Percentiles rank a stretch among this genome's conserved stretches.
Conservation (phyloP, 2,113 vertebrate genomes). For the Corydoras sp. region DNA sequence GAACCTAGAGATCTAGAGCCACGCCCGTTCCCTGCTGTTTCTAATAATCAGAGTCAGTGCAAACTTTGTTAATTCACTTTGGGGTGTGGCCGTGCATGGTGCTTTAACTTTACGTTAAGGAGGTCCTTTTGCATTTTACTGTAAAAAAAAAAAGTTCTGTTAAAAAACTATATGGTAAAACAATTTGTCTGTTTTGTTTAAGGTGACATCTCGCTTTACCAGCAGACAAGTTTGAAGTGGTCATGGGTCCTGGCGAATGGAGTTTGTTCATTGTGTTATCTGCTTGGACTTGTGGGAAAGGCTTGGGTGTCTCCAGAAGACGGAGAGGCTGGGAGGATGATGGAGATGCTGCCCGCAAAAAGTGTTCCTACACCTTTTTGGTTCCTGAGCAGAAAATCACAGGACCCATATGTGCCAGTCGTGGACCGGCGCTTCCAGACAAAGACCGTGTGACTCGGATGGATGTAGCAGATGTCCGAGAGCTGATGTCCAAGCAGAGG, state of each 20-base stretch:
- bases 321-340: constrained; percentile 66
- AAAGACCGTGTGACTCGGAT: constrained; percentile 84
- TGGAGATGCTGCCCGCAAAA: constrained; percentile 62
- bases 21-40: no score
- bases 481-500: constrained; percentile 85
- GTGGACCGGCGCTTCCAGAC: constrained; percentile 59
- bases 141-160: no score
- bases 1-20: no score
- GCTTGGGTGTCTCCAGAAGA: constrained; percentile 57
- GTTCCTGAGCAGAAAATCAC: constrained; percentile 96
- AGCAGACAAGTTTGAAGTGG: no score
- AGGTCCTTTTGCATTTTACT: no score
- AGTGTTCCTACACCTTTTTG: constrained; percentile 94
- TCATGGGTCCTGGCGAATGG: constrained; percentile 56
- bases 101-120: no score
- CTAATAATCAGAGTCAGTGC: no score
- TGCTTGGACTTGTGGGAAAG: constrained; percentile 49
- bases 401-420: constrained; percentile 90
- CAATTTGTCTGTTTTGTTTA: no score
- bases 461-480: constrained; percentile 86
- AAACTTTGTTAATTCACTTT: no score
- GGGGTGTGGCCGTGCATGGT: no score
- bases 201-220: no score
- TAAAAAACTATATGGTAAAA: no score
- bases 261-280: constrained; percentile 51